Evolutionary conservation across 2,113 vertebrate genomes (phyloP), one percentile per base, ranked within the genome.

Genomic region (Puma concolor): DNA sequence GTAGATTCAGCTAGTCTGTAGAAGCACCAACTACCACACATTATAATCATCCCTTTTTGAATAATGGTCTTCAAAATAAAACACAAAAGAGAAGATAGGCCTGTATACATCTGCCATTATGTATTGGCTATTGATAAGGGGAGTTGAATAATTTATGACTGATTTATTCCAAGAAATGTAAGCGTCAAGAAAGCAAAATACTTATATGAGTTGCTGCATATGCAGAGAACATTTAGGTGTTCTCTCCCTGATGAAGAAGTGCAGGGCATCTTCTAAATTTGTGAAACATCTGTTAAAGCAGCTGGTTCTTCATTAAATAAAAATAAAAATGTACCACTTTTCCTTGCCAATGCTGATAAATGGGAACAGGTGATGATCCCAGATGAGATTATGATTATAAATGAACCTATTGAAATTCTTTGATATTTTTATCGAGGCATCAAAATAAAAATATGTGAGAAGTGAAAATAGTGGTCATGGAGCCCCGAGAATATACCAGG

Each of bases 281-380:
- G 94, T 94, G 88, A 87, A 97, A 96, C 97, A 98, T 96, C 98
- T 97, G 93, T 48, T 97, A 86, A 84, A 97, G 94, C 97, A 98
- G 91, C 93, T 98, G 97, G 85, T 83, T 94, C 54, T 96, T 97
- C 91, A 92, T 97, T 97, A 97, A 98, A 97, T 89, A 97, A 94
- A 98, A 97, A 95, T 95, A 72, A 96, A 98, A 98, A 95, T 80
- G 38, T 86, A 96, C 88, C 80, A 90, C 72, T 98, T 96, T 97
- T 96, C 76, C 41, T 95, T 82, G 82, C 67, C 85, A 97, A 63
- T 96, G 48, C n/a, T 98, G 93, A 97, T 93, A 95, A 97, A 97
- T 94, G 77, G 88, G 84, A 96, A 93, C 94, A 97, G 97, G 93
- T 98, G 96, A 98, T 86, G 85, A 96, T 97, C 67, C 74, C 50